A percentile compares a stretch with the other conserved stretches of the same genome.
phyloP scores from a whole-genome alignment of 2,888 invertebrate species.

The Diachrysia chrysitis region DNA sequence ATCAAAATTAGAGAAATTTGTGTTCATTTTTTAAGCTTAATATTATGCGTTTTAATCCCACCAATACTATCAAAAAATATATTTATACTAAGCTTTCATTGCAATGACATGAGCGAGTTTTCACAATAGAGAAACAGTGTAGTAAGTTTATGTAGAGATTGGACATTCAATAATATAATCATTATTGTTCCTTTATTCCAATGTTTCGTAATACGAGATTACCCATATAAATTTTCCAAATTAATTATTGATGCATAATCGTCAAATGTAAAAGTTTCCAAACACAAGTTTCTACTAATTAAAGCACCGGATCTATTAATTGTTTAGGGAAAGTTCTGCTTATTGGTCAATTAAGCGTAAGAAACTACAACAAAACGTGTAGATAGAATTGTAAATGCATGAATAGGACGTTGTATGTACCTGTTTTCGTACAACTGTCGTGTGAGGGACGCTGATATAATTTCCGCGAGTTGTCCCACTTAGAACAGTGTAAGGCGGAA shows the following conservation, averaged over 20 bases:
- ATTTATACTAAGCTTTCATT: no score
- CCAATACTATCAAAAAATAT: no score
- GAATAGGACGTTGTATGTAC: neutral
- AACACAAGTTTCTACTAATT: neutral
- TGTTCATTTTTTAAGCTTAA: no score
- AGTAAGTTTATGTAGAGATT: no score
- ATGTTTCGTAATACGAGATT: no score
- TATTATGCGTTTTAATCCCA: no score
- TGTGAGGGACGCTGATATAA: constrained; percentile 1
- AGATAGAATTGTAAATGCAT: neutral
- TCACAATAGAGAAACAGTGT: no score
- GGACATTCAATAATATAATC: no score
- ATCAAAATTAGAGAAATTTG: no score
- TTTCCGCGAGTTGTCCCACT: neutral
- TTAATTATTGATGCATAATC: neutral
- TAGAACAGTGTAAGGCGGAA: neutral
- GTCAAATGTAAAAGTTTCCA: neutral
- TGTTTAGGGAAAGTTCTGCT: neutral
- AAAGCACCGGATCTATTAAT: neutral
- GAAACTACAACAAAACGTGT: neutral
- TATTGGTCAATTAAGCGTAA: neutral
- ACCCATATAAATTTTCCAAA: neutral
- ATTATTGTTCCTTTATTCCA: no score
- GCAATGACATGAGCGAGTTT: no score
- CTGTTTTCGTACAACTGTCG: neutral